Evolutionary conservation across 1,140 invertebrate species (phyloP), one percentile per base, ranked within the genome.

Genomic region (Apis cerana): DNA sequence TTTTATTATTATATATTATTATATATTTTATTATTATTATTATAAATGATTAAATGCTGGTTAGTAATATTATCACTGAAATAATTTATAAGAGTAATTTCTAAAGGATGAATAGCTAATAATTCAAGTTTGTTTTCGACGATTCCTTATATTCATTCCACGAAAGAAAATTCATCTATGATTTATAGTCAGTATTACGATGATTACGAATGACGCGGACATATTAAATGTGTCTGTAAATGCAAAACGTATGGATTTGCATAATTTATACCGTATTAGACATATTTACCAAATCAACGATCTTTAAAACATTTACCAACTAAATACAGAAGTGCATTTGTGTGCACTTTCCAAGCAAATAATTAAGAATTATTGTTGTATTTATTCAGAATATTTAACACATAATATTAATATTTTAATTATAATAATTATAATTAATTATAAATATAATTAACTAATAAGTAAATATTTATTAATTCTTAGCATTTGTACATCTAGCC

Each of bases 281-380:
- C 17, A 19, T 81, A 82, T 69, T 77, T 70, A 56, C 58, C 54
- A 77, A 82, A 82, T 82, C 75, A 64, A 82, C 50, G 58, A 82
- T 67, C 58, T 11, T 65, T 70, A 77, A 82, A 43, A 48, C 27
- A 13, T 10, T 21, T 64, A 56, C 9, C 19, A 17, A 43, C 8
- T 17, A 62, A 5, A 54, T 65, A 21, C 64, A 21, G 78, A 13
- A 64, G 27, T 13, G 21, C 23, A 67, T 77, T 70, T 64, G 58
- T 56, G 33, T 33, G n/a, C n/a, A 17, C 15, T 70, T 43, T 27
- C 11, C 5, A n/a, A 2, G 9, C 5, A 1, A 21, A 82, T 15
- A 59, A 69, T 27, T 58, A 23, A 52, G 10, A 1, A 54, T n/a
- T 8, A 75, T 23, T 15, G 12, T 5, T 56, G 43, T 12, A 21